These are phyloP conservation scores for Sinonovacula constricta DNA, from an alignment of 1,140 invertebrate genomes.

Conservation along the genomic window DNA sequence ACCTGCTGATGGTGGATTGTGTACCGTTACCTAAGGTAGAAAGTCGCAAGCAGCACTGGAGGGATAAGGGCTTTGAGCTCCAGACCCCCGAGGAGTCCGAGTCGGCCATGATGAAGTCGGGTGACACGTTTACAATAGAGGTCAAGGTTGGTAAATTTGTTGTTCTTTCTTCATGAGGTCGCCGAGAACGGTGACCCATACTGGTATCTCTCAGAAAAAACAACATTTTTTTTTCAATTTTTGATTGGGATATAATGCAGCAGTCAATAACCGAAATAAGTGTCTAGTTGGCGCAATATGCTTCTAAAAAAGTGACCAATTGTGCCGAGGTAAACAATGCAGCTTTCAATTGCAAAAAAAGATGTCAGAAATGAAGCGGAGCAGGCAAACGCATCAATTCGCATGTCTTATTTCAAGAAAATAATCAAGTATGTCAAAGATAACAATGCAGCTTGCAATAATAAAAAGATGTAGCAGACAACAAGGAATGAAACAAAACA, in stretches of 20 bases:
- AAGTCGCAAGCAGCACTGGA: not conserved
- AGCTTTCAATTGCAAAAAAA: too few species aligned
- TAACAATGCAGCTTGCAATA: too few species aligned
- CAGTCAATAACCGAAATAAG: not conserved
- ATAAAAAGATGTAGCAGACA: too few species aligned
- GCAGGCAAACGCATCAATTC: too few species aligned
- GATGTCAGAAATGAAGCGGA: too few species aligned
- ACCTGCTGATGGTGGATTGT: constrained; percentile 21
- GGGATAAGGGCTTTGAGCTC: constrained; percentile 11
- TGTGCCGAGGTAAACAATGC: too few species aligned
- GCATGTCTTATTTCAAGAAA: too few species aligned
- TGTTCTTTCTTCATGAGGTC: not conserved
- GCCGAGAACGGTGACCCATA: not conserved
- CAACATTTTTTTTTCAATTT: not conserved
- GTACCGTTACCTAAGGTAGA: constrained; percentile 1
- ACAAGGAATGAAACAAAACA: too few species aligned
- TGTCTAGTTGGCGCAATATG: not conserved
- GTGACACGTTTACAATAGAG: constrained; percentile 22
- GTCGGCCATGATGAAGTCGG: constrained; percentile 23
- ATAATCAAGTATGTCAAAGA: too few species aligned
- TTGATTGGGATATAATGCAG: not conserved
- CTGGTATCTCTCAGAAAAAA: not conserved
- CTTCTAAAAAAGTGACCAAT: too few species aligned
- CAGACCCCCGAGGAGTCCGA: constrained; percentile 29
- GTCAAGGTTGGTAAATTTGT: not conserved